Percentiles rank a stretch among this genome's conserved stretches.
Conservation (phyloP, 2,888 invertebrate genomes). For the Encarsia formosa region DNA sequence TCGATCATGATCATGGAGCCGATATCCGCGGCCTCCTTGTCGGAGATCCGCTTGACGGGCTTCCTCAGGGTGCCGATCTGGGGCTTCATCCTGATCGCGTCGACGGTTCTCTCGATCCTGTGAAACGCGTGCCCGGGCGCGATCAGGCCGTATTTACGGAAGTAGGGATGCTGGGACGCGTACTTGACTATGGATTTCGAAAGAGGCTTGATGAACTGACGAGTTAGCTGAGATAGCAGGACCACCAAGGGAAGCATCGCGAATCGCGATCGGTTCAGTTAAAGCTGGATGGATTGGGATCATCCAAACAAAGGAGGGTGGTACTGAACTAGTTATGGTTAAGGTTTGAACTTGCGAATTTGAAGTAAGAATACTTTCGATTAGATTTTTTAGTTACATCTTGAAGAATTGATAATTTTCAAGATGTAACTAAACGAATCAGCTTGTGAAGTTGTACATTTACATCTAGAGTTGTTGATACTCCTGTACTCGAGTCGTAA, state of each 20-base stretch:
- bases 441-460: too few relatives aligned
- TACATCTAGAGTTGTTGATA: too few relatives aligned
- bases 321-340: too few relatives aligned
- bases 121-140: conserved; percentile 29
- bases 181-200: conserved; percentile 33
- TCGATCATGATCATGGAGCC: conserved; percentile 36
- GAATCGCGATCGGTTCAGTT: too few relatives aligned
- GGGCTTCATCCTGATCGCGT: background rate
- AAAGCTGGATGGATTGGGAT: too few relatives aligned
- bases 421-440: too few relatives aligned
- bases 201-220: conserved; percentile 34
- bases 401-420: too few relatives aligned
- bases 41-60: background rate
- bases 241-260: conserved; percentile 29
- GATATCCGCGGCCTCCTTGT: conserved; percentile 29
- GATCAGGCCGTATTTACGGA: conserved; percentile 32
- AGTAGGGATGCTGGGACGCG: conserved; percentile 28
- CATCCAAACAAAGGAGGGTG: too few relatives aligned
- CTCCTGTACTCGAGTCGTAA: too few relatives aligned
- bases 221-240: conserved; percentile 29
- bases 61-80: background rate
- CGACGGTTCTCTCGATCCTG: conserved; percentile 1
- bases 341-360: too few relatives aligned
- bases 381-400: too few relatives aligned
- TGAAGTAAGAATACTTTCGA: too few relatives aligned